These are phyloP conservation scores for Temnothorax unifasciatus DNA, from an alignment of 2,888 invertebrate species.

Conservation along the genomic window DNA sequence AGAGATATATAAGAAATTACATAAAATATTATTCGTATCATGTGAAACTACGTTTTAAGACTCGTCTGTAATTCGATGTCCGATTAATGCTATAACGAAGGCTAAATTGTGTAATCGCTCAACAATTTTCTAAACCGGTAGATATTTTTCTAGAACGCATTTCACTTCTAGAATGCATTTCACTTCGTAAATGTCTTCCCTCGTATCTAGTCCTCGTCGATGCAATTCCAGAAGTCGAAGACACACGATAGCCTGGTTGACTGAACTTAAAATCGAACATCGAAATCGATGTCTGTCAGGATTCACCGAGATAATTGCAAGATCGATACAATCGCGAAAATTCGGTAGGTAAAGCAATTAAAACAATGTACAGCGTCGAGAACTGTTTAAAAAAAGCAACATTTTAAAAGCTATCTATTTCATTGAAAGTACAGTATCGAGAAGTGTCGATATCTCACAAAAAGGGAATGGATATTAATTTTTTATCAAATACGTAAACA, in stretches of 20 bases:
- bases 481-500: background rate
- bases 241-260: background rate
- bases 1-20: conserved; percentile 1
- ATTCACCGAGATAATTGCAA: conserved; percentile 38
- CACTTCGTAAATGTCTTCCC: conserved; percentile 63
- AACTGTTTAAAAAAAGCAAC: background rate
- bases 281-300: conserved; percentile 55
- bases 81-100: conserved; percentile 1
- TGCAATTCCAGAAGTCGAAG: conserved; percentile 55
- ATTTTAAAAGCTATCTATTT: background rate
- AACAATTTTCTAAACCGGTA: conserved; percentile 18
- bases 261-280: conserved; percentile 47
- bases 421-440: background rate
- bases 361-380: conserved; percentile 55
- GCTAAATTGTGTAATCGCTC: conserved; percentile 12
- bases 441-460: background rate
- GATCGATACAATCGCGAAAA: conserved; percentile 44
- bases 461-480: background rate
- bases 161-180: conserved; percentile 32
- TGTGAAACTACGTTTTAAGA: background rate
- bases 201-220: conserved; percentile 57
- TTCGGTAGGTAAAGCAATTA: conserved; percentile 44
- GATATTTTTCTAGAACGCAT: conserved; percentile 30
- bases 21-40: background rate
- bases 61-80: conserved; percentile 6